phyloP scores from a whole-genome alignment of 2,797 vertebrate species.

The Chelmon rostratus region DNA sequence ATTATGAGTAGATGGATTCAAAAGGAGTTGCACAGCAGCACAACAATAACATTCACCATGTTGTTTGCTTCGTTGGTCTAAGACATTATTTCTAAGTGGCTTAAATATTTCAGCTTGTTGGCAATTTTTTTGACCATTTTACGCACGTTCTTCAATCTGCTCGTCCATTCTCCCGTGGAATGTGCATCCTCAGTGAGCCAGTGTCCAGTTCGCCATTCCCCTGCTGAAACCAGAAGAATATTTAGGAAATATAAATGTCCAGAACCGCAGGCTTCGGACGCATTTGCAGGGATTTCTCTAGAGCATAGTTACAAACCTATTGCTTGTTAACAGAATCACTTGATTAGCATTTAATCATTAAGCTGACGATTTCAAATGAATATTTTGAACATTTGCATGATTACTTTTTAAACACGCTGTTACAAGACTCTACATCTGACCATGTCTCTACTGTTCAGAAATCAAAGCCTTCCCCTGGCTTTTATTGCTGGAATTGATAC shows the following conservation, averaged over 20 bases:
- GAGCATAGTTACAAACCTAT: not conserved
- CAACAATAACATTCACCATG: too few relatives aligned
- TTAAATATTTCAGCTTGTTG: not conserved
- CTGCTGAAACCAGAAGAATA: not conserved
- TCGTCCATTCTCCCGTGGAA: too few relatives aligned
- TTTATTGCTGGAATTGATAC: conserved; percentile 30
- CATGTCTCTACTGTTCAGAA: conserved; percentile 3
- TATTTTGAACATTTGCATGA: not conserved
- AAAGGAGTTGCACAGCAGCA: not conserved
- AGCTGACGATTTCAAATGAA: not conserved
- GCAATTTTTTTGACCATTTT: not conserved
- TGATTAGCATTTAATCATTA: not conserved
- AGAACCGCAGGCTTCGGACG: not conserved
- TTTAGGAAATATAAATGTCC: not conserved
- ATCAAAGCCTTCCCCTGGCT: conserved; percentile 11
- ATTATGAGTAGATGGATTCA: not conserved
- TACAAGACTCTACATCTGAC: conserved; percentile 1
- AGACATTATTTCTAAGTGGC: not conserved
- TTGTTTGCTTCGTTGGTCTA: too few relatives aligned
- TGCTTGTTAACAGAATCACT: not conserved
- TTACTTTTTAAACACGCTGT: not conserved
- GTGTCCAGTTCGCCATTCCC: too few relatives aligned
- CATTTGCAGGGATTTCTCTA: not conserved
- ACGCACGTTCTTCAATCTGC: not conserved
- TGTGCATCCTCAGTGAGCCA: not conserved